Percentiles rank a stretch among this genome's conserved stretches.
Evolutionary conservation across 1,140 invertebrate species (phyloP).

Genomic region (Zelostemma sp.): DNA sequence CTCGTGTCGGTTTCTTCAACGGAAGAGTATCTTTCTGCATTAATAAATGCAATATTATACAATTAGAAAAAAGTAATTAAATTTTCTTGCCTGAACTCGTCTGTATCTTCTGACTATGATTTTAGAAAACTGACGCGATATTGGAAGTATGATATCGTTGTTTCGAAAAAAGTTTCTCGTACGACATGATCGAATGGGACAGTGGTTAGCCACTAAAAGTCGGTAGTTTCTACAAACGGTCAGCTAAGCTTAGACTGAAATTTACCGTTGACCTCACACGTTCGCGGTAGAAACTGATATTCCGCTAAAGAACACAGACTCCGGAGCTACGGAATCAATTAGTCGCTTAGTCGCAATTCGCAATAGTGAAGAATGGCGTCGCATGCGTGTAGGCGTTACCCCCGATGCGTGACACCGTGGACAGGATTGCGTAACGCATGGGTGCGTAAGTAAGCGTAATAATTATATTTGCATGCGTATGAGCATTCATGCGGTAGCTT

Average conservation of each 20-base stretch:
- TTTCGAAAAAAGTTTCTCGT: too few species aligned
- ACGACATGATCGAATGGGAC: too few species aligned
- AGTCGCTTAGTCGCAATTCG: conserved; percentile 39
- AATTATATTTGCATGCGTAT: conserved; percentile 30
- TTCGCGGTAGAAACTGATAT: too few species aligned
- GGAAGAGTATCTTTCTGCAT: conserved; percentile 10
- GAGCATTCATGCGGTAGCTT: conserved; percentile 39
- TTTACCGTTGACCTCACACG: too few species aligned
- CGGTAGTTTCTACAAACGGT: too few species aligned
- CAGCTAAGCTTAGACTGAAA: too few species aligned
- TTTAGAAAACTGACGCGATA: too few species aligned
- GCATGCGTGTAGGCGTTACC: conserved; percentile 41
- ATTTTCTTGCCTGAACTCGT: not conserved
- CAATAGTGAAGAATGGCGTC: too few species aligned
- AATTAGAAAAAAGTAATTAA: conserved; percentile 12
- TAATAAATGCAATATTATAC: conserved; percentile 19
- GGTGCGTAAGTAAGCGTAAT: conserved; percentile 1
- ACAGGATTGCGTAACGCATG: conserved; percentile 7
- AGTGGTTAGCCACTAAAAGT: too few species aligned
- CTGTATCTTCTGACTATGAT: not conserved
- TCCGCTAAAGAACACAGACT: not conserved
- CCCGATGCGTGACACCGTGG: conserved; percentile 37
- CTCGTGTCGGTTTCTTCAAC: conserved; percentile 13
- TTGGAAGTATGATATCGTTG: too few species aligned
- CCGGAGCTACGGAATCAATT: conserved; percentile 25